Evolutionary conservation across 2,888 invertebrate species (phyloP), one percentile per base, ranked within the genome.

Genomic region (Toxonevra muliebris): DNA sequence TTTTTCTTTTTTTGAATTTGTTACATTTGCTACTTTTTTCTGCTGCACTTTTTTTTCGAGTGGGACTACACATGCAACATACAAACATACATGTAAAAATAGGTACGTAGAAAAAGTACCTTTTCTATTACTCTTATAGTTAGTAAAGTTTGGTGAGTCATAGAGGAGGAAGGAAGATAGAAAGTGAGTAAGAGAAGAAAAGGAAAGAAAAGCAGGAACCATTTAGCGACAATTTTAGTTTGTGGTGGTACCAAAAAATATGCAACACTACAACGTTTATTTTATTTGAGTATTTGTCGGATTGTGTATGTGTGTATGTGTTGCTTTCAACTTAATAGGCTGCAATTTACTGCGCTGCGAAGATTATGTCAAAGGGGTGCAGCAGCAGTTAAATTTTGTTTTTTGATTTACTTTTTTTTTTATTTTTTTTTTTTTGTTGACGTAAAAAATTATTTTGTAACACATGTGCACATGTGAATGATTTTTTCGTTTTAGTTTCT

Each of bases 181-280:
- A 59, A 17, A 61, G 43, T 48, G 10, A 10, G 13, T 48, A 42
- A 52, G 12, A 9, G 15, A 1, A 61, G 15, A 55, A 48, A 13
- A 40, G 66, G 67, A 66, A 69, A 69, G 63, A 69, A 69, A 64
- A 66, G 69, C 63, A 66, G 66, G 59, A 69, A 72, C 60, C 69
- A 70, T 72, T 72, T 72, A 67, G 67, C 67, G 66, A 62, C 70
- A 72, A 65, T 59, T 70, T 72, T 67, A 65, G 58, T 52, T 65
- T 52, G 42, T 12, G 50, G 42, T 41, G 40, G 48, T 17, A 58
- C 40, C 40, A 58, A 42, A 17, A 40, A 30, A 30, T 30, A 30
- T n/a, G 30, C 11, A 54, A 59, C 53, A 62, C 58, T 48, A 65
- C 11, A 15, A 53, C 42, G n/a, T 66, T 66, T 59, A 20, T 52